These are phyloP conservation scores for Diprion similis DNA, from an alignment of 1,140 invertebrate species.

Conservation along the genomic window DNA sequence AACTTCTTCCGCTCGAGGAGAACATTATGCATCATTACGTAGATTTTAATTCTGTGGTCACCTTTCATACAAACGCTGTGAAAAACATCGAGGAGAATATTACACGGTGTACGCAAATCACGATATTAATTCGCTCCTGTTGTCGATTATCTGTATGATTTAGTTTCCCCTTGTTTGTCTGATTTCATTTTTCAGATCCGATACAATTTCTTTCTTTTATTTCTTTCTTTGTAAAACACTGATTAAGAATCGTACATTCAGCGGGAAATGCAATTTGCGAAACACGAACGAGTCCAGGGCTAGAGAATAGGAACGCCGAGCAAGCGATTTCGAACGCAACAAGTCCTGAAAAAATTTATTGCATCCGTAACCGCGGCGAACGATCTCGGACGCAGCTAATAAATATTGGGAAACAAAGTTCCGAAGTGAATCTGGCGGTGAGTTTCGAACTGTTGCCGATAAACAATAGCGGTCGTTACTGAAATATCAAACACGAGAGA, in stretches of 20 bases:
- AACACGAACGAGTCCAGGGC: background rate
- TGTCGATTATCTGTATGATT: too few relatives aligned
- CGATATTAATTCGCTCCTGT: too few relatives aligned
- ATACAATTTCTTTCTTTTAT: too few relatives aligned
- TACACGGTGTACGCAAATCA: too few relatives aligned
- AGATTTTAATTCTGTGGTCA: too few relatives aligned
- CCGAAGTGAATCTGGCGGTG: constrained; percentile 22
- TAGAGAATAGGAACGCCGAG: background rate
- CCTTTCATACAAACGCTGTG: too few relatives aligned
- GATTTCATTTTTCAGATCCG: too few relatives aligned
- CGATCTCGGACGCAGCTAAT: constrained; percentile 4
- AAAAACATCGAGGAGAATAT: too few relatives aligned
- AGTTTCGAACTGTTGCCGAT: constrained; percentile 23
- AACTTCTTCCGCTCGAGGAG: too few relatives aligned
- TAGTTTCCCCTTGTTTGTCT: too few relatives aligned
- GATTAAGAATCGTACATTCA: background rate
- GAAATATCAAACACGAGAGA: constrained; percentile 21
- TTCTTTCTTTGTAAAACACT: background rate
- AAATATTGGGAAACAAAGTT: constrained; percentile 6
- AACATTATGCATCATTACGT: too few relatives aligned
- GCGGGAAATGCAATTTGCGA: background rate
- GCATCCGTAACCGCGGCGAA: background rate
- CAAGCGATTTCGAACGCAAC: background rate
- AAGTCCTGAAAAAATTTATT: constrained; percentile 2
- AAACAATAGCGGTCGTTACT: constrained; percentile 32